Conservation (phyloP, 2,113 vertebrate genomes). For the Castor canadensis region DNA sequence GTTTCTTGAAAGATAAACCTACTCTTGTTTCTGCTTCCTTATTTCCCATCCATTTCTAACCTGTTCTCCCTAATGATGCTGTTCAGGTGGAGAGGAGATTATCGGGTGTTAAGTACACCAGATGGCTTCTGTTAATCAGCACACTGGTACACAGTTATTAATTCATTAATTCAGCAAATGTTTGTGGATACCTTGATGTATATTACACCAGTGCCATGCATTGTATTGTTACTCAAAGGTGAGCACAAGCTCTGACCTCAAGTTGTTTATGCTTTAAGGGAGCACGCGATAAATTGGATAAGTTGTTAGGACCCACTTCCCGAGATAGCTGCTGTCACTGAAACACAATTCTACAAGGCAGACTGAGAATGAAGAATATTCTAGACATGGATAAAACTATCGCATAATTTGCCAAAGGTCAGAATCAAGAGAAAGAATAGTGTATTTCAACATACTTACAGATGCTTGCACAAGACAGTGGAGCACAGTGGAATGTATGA, state of each 20-base stretch:
- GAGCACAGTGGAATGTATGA: fast-evolving
- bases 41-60: constrained; percentile 52
- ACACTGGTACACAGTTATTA: constrained; percentile 64
- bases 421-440: background rate
- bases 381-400: background rate
- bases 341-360: background rate
- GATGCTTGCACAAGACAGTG: background rate
- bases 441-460: background rate
- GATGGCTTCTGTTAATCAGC: constrained; percentile 65
- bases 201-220: background rate
- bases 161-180: constrained; percentile 72
- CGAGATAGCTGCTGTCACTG: constrained; percentile 3
- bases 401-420: background rate
- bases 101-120: constrained; percentile 62
- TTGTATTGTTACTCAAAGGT: constrained; percentile 41
- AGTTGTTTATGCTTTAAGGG: background rate
- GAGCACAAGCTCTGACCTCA: background rate
- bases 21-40: constrained; percentile 27
- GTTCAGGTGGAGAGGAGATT: constrained; percentile 52
- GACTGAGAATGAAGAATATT: constrained; percentile 14
- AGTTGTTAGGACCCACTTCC: background rate
- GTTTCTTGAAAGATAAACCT: constrained; percentile 43
- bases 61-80: constrained; percentile 54
- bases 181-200: constrained; percentile 62
- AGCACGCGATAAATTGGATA: background rate